These are phyloP conservation scores for Drosophila nigromelanica DNA, from an alignment of 1,140 invertebrate genomes.

Conservation along the genomic window DNA sequence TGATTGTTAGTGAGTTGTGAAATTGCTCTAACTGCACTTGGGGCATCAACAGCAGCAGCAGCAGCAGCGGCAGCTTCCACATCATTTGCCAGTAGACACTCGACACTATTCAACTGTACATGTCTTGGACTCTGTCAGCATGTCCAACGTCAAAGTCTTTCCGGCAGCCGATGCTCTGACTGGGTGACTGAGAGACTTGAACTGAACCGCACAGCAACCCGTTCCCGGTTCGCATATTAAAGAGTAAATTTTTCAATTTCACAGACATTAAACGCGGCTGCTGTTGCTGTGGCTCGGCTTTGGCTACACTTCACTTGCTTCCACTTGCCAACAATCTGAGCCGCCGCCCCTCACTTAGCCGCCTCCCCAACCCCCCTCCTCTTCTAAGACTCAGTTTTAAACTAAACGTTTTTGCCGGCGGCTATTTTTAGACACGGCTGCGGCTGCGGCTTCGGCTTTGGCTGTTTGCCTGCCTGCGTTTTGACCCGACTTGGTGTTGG, in stretches of 20 bases:
- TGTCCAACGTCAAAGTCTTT: constrained; percentile 70
- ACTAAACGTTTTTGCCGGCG: constrained; percentile 71
- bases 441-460: constrained; percentile 18
- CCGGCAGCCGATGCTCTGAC: constrained; percentile 53
- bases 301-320: constrained; percentile 34
- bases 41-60: constrained; percentile 44
- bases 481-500: constrained; percentile 12
- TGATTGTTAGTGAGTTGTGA: constrained; percentile 82
- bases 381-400: constrained; percentile 48
- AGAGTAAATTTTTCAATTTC: constrained; percentile 82
- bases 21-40: constrained; percentile 81
- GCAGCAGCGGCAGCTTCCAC: constrained; percentile 63
- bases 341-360: constrained; percentile 10
- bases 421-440: constrained; percentile 56
- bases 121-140: constrained; percentile 34
- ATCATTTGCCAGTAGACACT: constrained; percentile 61
- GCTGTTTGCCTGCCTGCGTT: background rate
- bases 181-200: constrained; percentile 16
- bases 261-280: constrained; percentile 77
- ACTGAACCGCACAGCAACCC: constrained; percentile 24
- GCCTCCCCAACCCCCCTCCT: background rate
- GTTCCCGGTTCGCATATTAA: constrained; percentile 76
- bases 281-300: constrained; percentile 20
- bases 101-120: constrained; percentile 22
- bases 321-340: constrained; percentile 22